Base-by-base conservation (phyloP, 1,140 invertebrate genomes). In the Whitmania pigra region DNA sequence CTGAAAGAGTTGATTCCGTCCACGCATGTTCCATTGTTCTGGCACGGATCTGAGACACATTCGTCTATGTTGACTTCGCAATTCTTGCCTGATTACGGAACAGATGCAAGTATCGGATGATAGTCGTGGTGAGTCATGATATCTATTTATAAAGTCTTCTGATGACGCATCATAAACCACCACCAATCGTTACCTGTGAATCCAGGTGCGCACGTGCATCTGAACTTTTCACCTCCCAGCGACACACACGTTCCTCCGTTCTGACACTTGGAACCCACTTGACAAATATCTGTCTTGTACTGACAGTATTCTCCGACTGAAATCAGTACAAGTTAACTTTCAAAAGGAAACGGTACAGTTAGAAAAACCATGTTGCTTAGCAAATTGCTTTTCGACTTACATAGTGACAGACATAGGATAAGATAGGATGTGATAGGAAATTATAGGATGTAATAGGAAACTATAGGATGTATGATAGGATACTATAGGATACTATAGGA, bases 241-340 rank as follows among this genome's bases (percentile, higher is more conserved):
- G 57, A 3, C 0, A 63, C 22, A 31, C 57, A 63, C 22, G 57
- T 63, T 15, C 57, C 57, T 22, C 57, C 57, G 29, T 63, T 63
- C 29, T 6, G 20, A 20, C 57, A 63, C 29, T 63, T 63, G 57
- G 57, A 31, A 31, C 29, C 29, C 7, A 63, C 29, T 13, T 18
- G 57, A 17, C 57, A 63, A 25, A 63, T 63, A 18, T 63, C 57
- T 7, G 57, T 63, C 57, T 63, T 63, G 15, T 63, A 25, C 57
- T 63, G 57, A n/a, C 57, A 63, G 29, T 25, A 63, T n/a, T 31
- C 29, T 22, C 57, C 57, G 6, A 63, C 57, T 63, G 57, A n/a
- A 49, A 49, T 15, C 43, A 36, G 2, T 49, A 49, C 43, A 49
- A 49, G 31, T 36, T 36, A 36, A 49, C 2, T 15, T 49, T 15